These are phyloP conservation scores for Margarornis squamiger DNA, from an alignment of 2,797 vertebrate genomes.

Conservation along the genomic window DNA sequence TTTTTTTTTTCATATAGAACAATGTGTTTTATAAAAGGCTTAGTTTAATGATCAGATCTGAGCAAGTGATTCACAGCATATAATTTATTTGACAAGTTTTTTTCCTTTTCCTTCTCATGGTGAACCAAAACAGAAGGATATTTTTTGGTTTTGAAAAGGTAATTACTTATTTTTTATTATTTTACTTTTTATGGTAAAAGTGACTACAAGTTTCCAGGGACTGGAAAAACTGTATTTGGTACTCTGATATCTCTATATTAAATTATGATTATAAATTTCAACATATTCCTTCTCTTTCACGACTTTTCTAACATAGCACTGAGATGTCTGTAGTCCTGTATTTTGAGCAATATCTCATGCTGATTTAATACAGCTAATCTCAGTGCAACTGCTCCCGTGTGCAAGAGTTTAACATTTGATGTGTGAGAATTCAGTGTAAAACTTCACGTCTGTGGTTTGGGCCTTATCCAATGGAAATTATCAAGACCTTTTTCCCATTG, in stretches of 20 bases:
- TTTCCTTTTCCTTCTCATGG: background rate
- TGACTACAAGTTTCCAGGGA: background rate
- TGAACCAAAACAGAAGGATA: background rate
- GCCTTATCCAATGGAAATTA: background rate
- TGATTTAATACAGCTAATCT: background rate
- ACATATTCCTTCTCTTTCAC: background rate
- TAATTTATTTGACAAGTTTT: slow-evolving; percentile 18
- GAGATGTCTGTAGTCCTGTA: background rate
- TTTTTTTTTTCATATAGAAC: slow-evolving; percentile 10
- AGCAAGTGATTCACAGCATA: background rate
- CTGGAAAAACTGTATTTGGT: background rate
- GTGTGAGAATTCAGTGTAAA: background rate
- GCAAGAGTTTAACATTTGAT: background rate
- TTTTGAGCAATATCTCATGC: background rate
- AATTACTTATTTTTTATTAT: background rate
- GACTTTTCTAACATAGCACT: background rate
- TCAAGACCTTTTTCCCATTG: background rate
- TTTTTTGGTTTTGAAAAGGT: background rate
- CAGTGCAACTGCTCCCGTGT: background rate
- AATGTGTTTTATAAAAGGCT: slow-evolving; percentile 12
- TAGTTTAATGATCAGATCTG: background rate
- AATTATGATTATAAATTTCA: background rate
- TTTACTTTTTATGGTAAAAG: background rate
- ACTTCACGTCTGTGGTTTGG: background rate
- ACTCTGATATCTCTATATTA: background rate